These are phyloP conservation scores for Halictus ligatus DNA, from an alignment of 2,888 invertebrate genomes.

Conservation along the genomic window DNA sequence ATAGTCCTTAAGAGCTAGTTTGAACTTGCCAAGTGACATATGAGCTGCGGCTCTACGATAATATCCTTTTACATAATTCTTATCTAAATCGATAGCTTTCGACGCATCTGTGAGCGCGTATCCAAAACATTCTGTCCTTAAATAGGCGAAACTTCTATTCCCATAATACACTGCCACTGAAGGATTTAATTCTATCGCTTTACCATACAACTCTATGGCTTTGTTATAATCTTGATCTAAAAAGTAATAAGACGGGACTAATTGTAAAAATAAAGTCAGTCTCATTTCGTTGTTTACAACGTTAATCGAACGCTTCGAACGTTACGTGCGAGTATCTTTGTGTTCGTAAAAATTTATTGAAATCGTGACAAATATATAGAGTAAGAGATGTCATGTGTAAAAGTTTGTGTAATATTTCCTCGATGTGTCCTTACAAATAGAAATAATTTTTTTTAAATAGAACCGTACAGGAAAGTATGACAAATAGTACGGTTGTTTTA, in stretches of 20 bases:
- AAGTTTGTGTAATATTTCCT: background rate
- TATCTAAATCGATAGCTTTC: constrained; percentile 95
- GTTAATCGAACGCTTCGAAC: background rate
- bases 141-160: constrained; percentile 97
- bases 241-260: constrained; percentile 77
- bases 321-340: background rate
- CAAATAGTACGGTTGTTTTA: background rate
- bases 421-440: background rate
- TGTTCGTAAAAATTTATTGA: background rate
- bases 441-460: background rate
- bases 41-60: constrained; percentile 98
- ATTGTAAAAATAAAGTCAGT: background rate
- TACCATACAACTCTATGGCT: constrained; percentile 94
- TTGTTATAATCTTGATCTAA: constrained; percentile 95
- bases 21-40: constrained; percentile 99
- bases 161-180: constrained; percentile 95
- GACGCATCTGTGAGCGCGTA: constrained; percentile 97
- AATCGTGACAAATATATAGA: constrained; percentile 13
- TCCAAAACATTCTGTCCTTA: constrained; percentile 97
- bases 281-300: background rate
- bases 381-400: background rate
- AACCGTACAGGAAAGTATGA: background rate
- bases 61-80: constrained; percentile 96
- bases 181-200: constrained; percentile 95
- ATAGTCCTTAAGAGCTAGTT: constrained; percentile 97